Conservation (phyloP, 2,113 vertebrate genomes). For the Caranx ignobilis region DNA sequence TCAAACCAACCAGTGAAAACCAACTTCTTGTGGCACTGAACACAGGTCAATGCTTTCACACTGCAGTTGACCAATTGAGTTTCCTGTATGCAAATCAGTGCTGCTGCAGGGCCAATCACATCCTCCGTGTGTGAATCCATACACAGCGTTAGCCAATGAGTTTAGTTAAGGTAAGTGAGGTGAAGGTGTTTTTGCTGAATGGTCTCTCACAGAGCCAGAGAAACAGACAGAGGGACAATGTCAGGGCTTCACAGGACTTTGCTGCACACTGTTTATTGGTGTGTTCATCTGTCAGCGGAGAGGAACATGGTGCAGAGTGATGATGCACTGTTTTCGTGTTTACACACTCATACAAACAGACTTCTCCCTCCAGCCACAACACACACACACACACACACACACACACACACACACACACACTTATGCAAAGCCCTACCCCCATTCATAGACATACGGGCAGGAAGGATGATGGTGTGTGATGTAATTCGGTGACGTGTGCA, state of each 20-base stretch:
- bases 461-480: slow-evolving; percentile 69
- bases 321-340: slow-evolving; percentile 45
- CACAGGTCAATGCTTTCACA: slow-evolving; percentile 80
- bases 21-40: slow-evolving; percentile 73
- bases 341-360: slow-evolving; percentile 49
- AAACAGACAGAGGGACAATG: slow-evolving; percentile 51
- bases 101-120: slow-evolving; percentile 52
- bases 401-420: slow-evolving; percentile 32
- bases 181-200: slow-evolving; percentile 78
- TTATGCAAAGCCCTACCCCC: slow-evolving; percentile 56
- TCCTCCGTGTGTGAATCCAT: slow-evolving; percentile 68
- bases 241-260: slow-evolving; percentile 5
- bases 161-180: slow-evolving; percentile 40
- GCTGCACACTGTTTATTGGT: slow-evolving; percentile 34
- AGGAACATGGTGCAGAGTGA: slow-evolving; percentile 24
- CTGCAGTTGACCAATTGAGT: slow-evolving; percentile 79
- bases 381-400: slow-evolving; percentile 41
- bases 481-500: slow-evolving; percentile 72
- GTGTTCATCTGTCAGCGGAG: slow-evolving; percentile 20
- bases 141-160: slow-evolving; percentile 52
- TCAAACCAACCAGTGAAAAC: slow-evolving; percentile 60
- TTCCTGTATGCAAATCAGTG: slow-evolving; percentile 76
- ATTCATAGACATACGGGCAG: slow-evolving; percentile 54
- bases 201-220: slow-evolving; percentile 73
- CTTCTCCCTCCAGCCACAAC: slow-evolving; percentile 47